Evolutionary conservation across 2,888 invertebrate genomes (phyloP), one percentile per base, ranked within the genome.

Genomic region (Mythimna ferrago): DNA sequence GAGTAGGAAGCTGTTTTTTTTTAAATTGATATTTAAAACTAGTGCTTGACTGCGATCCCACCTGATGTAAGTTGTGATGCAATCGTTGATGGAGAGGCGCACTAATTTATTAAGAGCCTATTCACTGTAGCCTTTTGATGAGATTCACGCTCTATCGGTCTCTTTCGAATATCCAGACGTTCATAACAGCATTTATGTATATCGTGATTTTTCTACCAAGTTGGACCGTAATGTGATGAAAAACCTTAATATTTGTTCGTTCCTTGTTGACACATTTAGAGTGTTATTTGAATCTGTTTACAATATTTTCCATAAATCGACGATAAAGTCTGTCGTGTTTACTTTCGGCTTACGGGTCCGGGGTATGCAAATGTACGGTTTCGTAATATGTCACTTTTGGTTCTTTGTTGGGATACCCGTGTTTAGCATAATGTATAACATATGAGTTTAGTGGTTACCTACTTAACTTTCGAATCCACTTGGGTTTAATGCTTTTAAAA

Each of bases 221-320:
- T 44, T 44, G 44, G 14, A 14, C 14, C 21, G n/a, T 44, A 75
- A 16, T 35, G 38, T 74, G 53, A 70, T 44, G 16, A n/a, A 51
- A 69, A 69, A 7, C 35, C 65, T 54, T 57, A 48, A 58, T 70
- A 54, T 81, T 80, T 75, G 58, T 53, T 66, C 60, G 16, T 21
- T 71, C 7, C 77, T 77, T 83, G 83, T 85, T 86, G 78, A 76
- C 77, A 60, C 57, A 64, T 73, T 75, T 85, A 68, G 83, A 89
- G 86, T 82, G 86, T 81, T 84, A 77, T 87, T 84, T 80, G 81
- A 83, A 78, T 82, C 75, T 88, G 89, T 88, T 86, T 89, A 86
- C 86, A 73, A 81, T 85, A 83, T 86, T 89, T 86, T 84, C 77
- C 83, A 82, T 86, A 84, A 84, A 81, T 83, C 81, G 72, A 53